Evolutionary conservation across 2,888 invertebrate species (phyloP), one percentile per base, ranked within the genome.

Genomic region (Sinotaia quadrata): DNA sequence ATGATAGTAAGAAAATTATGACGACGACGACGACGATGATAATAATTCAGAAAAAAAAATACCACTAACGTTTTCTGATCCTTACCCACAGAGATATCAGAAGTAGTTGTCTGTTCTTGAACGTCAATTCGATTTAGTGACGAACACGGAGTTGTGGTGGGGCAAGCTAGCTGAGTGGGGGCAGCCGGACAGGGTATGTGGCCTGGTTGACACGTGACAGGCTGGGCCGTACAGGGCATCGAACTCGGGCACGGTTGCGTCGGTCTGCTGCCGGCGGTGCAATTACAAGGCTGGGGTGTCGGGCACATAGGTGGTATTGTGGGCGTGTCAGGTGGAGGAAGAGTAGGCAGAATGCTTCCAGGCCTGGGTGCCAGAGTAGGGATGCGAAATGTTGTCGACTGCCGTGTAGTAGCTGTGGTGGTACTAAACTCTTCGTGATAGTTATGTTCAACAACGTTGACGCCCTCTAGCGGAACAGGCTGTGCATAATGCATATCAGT

Each of bases 401-500:
- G 2, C 8, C 52, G 52, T 15, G 24, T 21, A 18, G 63, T 52
- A 33, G 63, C 8, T 49, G 63, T 52, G n/a, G 63, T 54, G 24
- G 63, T 63, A 54, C 37, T 49, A 54, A 63, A 63, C 52, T 63
- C 54, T n/a, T 52, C 12, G 1, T 15, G 15, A 51, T 33, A 63
- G 37, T 31, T 54, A 54, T 63, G 63, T 21, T 63, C 63, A 36
- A 63, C 63, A 33, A 63, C 36, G 31, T 34, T 63, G 37, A 63
- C 52, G 21, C 63, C 54, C 33, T 33, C 33, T 29, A 63, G 37
- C 2, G 63, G 49, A 10, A 54, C 21, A 34, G n/a, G 24, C 63
- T 63, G 52, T n/a, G 15, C 18, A 18, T 10, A n/a, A n/a, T n/a
- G n/a, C n/a, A n/a, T n/a, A n/a, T n/a, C n/a, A n/a, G n/a, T n/a